These are phyloP conservation scores for Porites lobata DNA, from an alignment of 92 coral and sea anemone species.

Conservation along the genomic window DNA sequence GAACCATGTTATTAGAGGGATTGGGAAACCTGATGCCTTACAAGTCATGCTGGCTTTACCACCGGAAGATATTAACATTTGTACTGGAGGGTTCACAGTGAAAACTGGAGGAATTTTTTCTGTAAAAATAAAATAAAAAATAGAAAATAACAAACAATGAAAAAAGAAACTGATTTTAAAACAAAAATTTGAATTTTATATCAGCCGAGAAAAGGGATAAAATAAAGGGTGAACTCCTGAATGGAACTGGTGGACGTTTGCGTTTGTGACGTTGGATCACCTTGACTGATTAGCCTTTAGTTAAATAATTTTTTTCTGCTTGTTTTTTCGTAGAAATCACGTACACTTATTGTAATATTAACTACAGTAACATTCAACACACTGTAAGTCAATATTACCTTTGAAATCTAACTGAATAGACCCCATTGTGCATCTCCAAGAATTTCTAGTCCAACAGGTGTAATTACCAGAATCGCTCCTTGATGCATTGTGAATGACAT, in stretches of 20 bases:
- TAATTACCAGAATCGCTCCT: conserved; percentile 40
- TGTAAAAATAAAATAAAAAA: not conserved
- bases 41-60: conserved; percentile 10
- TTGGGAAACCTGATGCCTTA: conserved; percentile 12
- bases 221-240: too few species aligned
- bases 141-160: too few species aligned
- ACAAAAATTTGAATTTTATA: too few species aligned
- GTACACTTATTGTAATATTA: too few species aligned
- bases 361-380: not conserved
- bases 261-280: too few species aligned
- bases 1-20: conserved; percentile 24
- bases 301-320: too few species aligned
- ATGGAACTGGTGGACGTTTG: too few species aligned
- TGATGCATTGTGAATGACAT: conserved; percentile 23
- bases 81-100: not conserved
- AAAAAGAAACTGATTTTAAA: too few species aligned
- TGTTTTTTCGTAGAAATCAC: too few species aligned
- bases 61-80: not conserved
- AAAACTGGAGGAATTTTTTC: conserved; percentile 26
- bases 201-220: too few species aligned
- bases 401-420: conserved; percentile 6
- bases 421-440: not conserved
- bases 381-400: conserved; percentile 2
- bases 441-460: conserved; percentile 25
- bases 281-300: too few species aligned